Conservation (phyloP, 2,113 vertebrate genomes). For the Rhinopomastus cyanomelas region DNA sequence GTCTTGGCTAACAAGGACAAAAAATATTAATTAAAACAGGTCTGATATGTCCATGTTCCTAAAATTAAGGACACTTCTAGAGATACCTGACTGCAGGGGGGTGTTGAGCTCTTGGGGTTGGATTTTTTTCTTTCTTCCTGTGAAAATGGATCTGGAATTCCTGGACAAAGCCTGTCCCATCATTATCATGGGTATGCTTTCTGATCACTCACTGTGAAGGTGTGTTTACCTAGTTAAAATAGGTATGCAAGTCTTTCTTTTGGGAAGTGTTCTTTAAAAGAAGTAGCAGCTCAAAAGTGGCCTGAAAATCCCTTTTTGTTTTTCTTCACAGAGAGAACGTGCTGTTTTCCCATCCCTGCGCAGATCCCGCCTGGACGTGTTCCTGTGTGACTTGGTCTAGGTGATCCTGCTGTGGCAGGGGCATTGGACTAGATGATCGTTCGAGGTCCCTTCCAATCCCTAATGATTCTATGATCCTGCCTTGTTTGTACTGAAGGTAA, state of each 20-base stretch:
- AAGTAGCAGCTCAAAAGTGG: not conserved
- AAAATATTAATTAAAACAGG: not conserved
- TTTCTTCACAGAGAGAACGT: not conserved
- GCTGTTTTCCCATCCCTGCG: not conserved
- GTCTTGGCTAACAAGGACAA: not conserved
- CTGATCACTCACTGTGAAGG: not conserved
- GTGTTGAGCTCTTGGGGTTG: not conserved
- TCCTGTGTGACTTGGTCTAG: too few species aligned
- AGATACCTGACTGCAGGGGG: not conserved
- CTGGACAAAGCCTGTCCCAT: not conserved
- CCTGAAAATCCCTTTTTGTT: not conserved
- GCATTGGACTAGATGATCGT: too few species aligned
- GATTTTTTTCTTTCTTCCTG: not conserved
- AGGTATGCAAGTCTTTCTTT: not conserved
- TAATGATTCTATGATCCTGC: too few species aligned
- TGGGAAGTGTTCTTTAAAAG: conserved; percentile 1
- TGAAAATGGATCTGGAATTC: not conserved
- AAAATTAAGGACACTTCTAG: not conserved
- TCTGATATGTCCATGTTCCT: not conserved
- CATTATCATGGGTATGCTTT: not conserved
- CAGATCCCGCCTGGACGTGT: too few species aligned
- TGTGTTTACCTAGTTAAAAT: conserved; percentile 22
- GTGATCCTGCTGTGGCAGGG: too few species aligned
- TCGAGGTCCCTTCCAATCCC: too few species aligned
- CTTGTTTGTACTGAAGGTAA: not conserved